Conservation (phyloP, 2,888 invertebrate species). For the Fragum whitleyi region DNA sequence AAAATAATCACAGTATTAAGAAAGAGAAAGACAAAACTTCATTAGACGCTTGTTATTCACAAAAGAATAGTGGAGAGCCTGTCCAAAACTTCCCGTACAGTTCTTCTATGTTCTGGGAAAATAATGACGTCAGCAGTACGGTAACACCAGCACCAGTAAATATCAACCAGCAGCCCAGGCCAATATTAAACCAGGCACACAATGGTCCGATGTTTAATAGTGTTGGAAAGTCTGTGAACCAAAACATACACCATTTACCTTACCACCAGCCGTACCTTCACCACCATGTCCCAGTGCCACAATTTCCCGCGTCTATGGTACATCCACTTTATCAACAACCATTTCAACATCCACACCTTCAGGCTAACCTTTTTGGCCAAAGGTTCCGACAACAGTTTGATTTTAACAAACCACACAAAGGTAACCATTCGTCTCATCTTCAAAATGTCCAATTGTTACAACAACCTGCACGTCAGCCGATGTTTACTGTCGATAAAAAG, state of each 20-base stretch:
- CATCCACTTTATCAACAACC: not conserved
- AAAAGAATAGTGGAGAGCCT: not conserved
- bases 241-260: not conserved
- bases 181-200: not conserved
- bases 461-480: too few species aligned
- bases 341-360: not conserved
- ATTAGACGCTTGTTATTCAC: not conserved
- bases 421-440: not conserved
- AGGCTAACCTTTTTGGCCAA: not conserved
- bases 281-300: not conserved
- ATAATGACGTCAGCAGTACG: not conserved
- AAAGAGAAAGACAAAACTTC: too few species aligned
- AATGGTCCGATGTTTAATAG: not conserved
- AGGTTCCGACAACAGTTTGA: not conserved
- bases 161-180: not conserved
- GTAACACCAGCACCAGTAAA: not conserved
- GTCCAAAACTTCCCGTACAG: not conserved
- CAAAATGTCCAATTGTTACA: too few species aligned
- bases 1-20: too few species aligned
- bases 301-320: not conserved
- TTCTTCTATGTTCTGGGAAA: conserved; percentile 17
- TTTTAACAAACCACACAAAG: not conserved
- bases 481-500: not conserved
- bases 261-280: not conserved
- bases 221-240: not conserved